phyloP scores from a whole-genome alignment of 2,113 vertebrate genomes.

The Struthio camelus region DNA sequence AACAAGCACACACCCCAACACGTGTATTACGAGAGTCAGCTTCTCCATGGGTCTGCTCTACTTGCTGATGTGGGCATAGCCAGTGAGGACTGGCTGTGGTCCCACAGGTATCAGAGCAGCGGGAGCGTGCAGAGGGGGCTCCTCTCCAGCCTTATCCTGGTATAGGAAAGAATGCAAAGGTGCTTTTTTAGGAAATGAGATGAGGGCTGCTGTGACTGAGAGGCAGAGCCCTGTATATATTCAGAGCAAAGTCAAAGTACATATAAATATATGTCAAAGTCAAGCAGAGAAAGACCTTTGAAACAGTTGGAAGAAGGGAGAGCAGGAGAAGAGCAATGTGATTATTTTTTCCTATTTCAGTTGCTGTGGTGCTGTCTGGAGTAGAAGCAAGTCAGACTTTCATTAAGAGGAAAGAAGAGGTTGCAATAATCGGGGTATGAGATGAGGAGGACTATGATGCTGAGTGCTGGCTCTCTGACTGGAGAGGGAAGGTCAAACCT shows the following conservation, averaged over 20 bases:
- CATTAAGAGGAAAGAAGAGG: not conserved
- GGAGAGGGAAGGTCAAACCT: not conserved
- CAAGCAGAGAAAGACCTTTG: not conserved
- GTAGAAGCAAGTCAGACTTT: not conserved
- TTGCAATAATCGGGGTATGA: rapidly evolving
- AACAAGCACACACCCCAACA: not conserved
- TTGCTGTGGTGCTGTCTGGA: not conserved
- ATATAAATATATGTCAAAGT: not conserved
- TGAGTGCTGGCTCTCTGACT: not conserved
- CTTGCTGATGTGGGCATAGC: not conserved
- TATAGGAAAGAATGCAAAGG: not conserved
- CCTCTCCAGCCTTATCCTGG: not conserved
- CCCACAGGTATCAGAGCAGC: rapidly evolving
- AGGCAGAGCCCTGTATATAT: not conserved
- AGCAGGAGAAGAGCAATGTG: rapidly evolving
- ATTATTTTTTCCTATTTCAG: not conserved
- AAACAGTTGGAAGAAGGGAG: not conserved
- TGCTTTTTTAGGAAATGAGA: not conserved
- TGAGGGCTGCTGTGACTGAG: not conserved
- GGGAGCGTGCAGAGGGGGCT: rapidly evolving
- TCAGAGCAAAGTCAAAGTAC: not conserved
- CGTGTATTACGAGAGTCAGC: not conserved
- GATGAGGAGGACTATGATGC: not conserved
- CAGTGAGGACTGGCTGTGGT: rapidly evolving
- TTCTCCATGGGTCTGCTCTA: not conserved